phyloP scores from a whole-genome alignment of 1,140 invertebrate genomes.

The Drosophila prosaltans region DNA sequence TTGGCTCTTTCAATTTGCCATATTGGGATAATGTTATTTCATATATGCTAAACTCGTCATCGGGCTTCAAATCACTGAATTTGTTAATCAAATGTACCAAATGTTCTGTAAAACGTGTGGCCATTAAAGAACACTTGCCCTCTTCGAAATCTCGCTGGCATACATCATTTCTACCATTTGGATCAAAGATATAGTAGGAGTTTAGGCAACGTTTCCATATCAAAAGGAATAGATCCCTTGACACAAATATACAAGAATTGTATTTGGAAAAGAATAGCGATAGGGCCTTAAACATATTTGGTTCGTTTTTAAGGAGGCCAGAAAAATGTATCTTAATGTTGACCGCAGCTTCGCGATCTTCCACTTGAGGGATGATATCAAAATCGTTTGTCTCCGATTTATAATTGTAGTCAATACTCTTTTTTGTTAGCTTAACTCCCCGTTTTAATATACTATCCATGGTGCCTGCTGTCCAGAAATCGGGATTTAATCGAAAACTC shows the following conservation, averaged over 20 bases:
- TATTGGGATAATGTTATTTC: constrained; percentile 67
- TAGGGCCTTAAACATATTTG: constrained; percentile 72
- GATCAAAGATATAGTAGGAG: constrained; percentile 77
- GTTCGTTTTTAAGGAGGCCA: constrained; percentile 65
- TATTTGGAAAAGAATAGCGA: constrained; percentile 69
- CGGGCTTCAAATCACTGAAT: constrained; percentile 54
- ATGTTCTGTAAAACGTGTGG: constrained; percentile 64
- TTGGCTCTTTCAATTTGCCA: constrained; percentile 61
- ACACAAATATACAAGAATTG: constrained; percentile 71
- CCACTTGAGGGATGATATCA: constrained; percentile 72
- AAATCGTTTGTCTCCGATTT: constrained; percentile 61
- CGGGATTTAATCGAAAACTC: constrained; percentile 72
- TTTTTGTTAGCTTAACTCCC: constrained; percentile 60
- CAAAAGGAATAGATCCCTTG: constrained; percentile 65
- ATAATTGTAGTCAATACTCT: constrained; percentile 52
- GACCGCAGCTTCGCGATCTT: constrained; percentile 55
- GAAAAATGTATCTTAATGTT: constrained; percentile 64
- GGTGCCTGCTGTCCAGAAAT: constrained; percentile 74
- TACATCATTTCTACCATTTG: constrained; percentile 66
- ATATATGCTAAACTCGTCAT: constrained; percentile 69
- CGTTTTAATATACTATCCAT: constrained; percentile 71
- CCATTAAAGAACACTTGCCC: constrained; percentile 73
- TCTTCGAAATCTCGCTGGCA: constrained; percentile 64
- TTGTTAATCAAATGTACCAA: constrained; percentile 71
- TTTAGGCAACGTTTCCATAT: constrained; percentile 79